phyloP scores from a whole-genome alignment of 2,888 invertebrate species.

The Steinernema carpocapsae region DNA sequence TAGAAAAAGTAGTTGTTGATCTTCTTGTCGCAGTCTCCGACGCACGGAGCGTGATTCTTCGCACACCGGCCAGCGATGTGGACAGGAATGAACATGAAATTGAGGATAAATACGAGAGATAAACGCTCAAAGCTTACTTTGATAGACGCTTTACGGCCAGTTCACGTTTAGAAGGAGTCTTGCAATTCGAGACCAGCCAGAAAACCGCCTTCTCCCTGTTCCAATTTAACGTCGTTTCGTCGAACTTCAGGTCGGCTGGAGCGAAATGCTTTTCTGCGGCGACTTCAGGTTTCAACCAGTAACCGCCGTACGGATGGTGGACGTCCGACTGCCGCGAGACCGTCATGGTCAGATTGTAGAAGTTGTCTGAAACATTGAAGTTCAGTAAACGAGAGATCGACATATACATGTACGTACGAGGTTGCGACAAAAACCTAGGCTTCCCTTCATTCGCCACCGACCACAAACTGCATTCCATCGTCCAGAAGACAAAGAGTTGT shows the following conservation, averaged over 20 bases:
- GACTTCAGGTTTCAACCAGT: slow-evolving; percentile 50
- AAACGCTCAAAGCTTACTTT: slow-evolving; percentile 47
- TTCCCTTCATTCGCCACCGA: slow-evolving; percentile 34
- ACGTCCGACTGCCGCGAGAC: slow-evolving; percentile 72
- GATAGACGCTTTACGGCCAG: slow-evolving; percentile 44
- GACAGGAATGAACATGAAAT: slow-evolving; percentile 56
- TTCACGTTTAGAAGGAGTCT: slow-evolving; percentile 55
- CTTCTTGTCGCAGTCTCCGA: slow-evolving; percentile 22
- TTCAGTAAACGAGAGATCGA: no score
- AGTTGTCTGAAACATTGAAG: slow-evolving; percentile 39
- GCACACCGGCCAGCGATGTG: slow-evolving; percentile 62
- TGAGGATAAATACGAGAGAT: neutral
- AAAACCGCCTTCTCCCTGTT: slow-evolving; percentile 56
- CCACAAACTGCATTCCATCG: slow-evolving; percentile 38
- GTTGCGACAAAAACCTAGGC: neutral
- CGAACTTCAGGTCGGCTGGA: slow-evolving; percentile 41
- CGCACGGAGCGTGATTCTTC: slow-evolving; percentile 42
- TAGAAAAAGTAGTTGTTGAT: slow-evolving; percentile 60
- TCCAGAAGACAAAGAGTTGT: slow-evolving; percentile 50
- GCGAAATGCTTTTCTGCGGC: slow-evolving; percentile 43
- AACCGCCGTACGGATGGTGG: slow-evolving; percentile 70
- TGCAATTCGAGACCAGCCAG: slow-evolving; percentile 67
- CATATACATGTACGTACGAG: no score
- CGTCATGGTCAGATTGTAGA: slow-evolving; percentile 73
- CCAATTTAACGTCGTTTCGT: slow-evolving; percentile 45